Evolutionary conservation across 2,113 vertebrate genomes (phyloP).

Genomic region (Dinomys branickii): DNA sequence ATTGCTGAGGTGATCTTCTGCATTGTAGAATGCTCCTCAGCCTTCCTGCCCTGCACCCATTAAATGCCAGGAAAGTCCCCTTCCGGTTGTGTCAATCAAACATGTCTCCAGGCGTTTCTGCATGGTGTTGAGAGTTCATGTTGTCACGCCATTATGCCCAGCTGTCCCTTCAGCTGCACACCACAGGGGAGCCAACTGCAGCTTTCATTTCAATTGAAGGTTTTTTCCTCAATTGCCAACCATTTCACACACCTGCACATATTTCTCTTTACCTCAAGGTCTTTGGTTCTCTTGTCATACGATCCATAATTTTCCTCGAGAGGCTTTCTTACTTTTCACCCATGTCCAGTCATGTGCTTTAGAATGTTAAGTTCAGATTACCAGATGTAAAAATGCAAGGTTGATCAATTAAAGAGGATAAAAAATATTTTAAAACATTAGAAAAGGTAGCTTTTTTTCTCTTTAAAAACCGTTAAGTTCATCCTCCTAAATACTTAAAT

Average conservation of each 20-base stretch:
- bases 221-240: background rate
- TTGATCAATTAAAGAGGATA: no score
- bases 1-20: background rate
- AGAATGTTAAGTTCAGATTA: background rate
- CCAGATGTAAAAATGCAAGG: no score
- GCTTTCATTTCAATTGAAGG: background rate
- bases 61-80: background rate
- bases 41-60: background rate
- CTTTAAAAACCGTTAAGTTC: background rate
- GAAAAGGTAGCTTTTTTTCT: no score
- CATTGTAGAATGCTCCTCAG: background rate
- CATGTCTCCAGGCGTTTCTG: background rate
- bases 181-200: background rate
- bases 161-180: background rate
- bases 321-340: background rate
- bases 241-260: background rate
- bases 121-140: background rate
- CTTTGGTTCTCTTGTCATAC: background rate
- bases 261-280: background rate
- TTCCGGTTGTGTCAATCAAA: background rate
- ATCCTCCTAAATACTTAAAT: background rate
- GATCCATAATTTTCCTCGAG: background rate
- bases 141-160: background rate
- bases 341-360: background rate
- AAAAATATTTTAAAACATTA: no score